These are phyloP conservation scores for Trichonephila inaurata DNA, from an alignment of 1,140 invertebrate species.

Conservation along the genomic window DNA sequence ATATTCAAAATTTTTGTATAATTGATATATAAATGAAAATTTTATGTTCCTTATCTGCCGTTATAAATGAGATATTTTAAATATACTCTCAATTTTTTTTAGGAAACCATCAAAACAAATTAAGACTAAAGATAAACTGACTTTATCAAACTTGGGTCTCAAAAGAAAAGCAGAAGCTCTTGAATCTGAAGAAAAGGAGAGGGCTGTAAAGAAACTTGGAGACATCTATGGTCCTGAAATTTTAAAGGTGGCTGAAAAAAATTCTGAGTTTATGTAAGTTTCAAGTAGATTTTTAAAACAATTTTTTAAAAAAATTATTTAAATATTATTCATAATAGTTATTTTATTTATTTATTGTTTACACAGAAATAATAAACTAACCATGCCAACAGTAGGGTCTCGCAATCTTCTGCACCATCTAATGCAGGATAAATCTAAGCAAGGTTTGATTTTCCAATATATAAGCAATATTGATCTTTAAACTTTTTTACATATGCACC, in stretches of 20 bases:
- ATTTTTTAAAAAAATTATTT: not conserved
- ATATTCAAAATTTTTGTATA: too few relatives aligned
- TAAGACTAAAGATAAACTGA: slow-evolving; percentile 64
- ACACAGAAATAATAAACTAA: slow-evolving; percentile 69
- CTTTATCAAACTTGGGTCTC: slow-evolving; percentile 40
- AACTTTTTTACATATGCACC: too few relatives aligned
- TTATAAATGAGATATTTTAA: not conserved
- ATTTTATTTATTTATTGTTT: not conserved
- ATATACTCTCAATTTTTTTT: not conserved
- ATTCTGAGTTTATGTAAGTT: slow-evolving; percentile 72
- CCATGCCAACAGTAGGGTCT: slow-evolving; percentile 79
- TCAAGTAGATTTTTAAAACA: not conserved
- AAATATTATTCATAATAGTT: not conserved
- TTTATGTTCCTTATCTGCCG: not conserved
- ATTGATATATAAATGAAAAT: not conserved
- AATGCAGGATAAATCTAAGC: slow-evolving; percentile 78
- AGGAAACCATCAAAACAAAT: slow-evolving; percentile 14
- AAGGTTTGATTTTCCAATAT: not conserved
- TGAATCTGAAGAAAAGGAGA: slow-evolving; percentile 41
- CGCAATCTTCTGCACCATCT: slow-evolving; percentile 81
- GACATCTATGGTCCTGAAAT: slow-evolving; percentile 63
- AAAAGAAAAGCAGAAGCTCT: slow-evolving; percentile 72
- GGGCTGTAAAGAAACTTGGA: slow-evolving; percentile 42
- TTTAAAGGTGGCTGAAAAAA: not conserved
- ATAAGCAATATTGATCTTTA: too few relatives aligned